A percentile compares a stretch with the other conserved stretches of the same genome.
phyloP scores from a whole-genome alignment of 2,113 vertebrate species.

The Ploceus nigricollis region DNA sequence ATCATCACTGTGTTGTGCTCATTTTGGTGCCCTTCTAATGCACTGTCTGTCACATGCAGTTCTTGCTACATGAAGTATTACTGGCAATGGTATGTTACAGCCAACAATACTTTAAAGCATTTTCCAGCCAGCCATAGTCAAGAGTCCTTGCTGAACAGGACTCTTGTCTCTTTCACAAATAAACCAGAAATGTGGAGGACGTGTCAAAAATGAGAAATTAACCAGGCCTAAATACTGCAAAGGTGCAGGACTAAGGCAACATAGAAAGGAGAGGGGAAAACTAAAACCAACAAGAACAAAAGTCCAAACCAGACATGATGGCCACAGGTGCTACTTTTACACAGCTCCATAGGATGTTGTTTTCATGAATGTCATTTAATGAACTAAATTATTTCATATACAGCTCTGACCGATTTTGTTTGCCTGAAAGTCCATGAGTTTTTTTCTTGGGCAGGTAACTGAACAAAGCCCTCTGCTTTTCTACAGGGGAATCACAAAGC shows the following conservation, averaged over 20 bases:
- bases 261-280: neutral
- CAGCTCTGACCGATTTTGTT: neutral
- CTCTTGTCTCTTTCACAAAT: neutral
- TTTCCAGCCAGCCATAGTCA: neutral
- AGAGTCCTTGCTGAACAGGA: neutral
- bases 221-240: neutral
- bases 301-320: neutral
- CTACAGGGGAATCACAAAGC: neutral
- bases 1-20: neutral
- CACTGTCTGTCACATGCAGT: neutral
- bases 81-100: neutral
- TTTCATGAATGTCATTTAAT: neutral
- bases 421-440: neutral
- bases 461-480: neutral
- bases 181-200: neutral
- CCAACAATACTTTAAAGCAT: neutral
- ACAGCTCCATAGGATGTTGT: neutral
- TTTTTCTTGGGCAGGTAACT: neutral
- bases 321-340: neutral
- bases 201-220: fast-evolving
- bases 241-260: neutral
- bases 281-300: neutral
- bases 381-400: neutral
- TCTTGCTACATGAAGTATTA: neutral
- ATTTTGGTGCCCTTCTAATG: neutral